Conservation (phyloP, 2,888 invertebrate genomes). For the Eulithis prunata region DNA sequence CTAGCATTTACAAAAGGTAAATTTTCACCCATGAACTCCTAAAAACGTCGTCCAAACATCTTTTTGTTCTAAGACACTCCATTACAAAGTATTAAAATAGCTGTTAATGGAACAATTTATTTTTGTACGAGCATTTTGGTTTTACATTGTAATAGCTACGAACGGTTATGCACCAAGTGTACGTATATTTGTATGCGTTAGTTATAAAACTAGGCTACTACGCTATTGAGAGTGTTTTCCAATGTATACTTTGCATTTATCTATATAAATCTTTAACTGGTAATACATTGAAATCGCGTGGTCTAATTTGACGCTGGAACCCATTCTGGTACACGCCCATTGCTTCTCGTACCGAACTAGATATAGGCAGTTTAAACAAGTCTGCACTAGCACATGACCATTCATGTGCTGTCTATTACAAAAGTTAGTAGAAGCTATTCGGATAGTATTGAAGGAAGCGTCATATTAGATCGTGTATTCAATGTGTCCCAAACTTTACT, state of each 20-base stretch:
- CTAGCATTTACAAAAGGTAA: slow-evolving; percentile 27
- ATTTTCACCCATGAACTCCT: slow-evolving; percentile 25
- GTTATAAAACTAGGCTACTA: slow-evolving; percentile 56
- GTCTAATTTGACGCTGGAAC: neutral
- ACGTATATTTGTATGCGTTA: slow-evolving; percentile 64
- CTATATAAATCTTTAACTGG: slow-evolving; percentile 14
- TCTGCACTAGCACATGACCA: too few relatives aligned
- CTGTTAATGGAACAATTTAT: slow-evolving; percentile 65
- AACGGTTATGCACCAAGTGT: slow-evolving; percentile 64
- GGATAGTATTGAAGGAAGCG: neutral
- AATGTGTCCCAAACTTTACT: slow-evolving; percentile 8
- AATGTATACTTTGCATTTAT: slow-evolving; percentile 39
- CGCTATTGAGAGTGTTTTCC: slow-evolving; percentile 59
- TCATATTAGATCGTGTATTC: neutral
- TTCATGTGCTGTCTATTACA: too few relatives aligned
- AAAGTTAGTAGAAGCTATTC: too few relatives aligned
- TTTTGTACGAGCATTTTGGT: slow-evolving; percentile 70
- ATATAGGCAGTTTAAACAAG: too few relatives aligned
- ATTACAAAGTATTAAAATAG: slow-evolving; percentile 62
- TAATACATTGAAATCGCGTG: slow-evolving; percentile 3
- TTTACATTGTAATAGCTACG: slow-evolving; percentile 52
- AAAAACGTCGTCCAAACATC: slow-evolving; percentile 37
- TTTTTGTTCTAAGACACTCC: slow-evolving; percentile 54
- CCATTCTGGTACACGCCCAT: too few relatives aligned
- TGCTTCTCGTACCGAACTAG: too few relatives aligned